Percentiles rank a stretch among this genome's conserved stretches.
Conservation (phyloP, 2,113 vertebrate species). For the Reinhardtius hippoglossoides region DNA sequence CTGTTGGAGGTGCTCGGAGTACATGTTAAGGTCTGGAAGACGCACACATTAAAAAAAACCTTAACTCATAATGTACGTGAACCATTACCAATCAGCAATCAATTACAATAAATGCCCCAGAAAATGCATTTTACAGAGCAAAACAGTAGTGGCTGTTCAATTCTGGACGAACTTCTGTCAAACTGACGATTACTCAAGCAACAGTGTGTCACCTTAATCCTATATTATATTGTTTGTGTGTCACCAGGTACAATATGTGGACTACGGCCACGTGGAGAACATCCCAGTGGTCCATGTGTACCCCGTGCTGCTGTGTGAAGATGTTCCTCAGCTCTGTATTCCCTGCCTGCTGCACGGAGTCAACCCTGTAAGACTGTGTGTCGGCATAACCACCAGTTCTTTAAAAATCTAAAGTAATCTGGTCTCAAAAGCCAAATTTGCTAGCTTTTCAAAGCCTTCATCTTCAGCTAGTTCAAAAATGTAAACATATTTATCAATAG, state of each 20-base stretch:
- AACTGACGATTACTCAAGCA: too few species aligned
- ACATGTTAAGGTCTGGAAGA: slow-evolving; percentile 83
- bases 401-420: neutral
- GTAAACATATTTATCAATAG: too few species aligned
- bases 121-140: too few species aligned
- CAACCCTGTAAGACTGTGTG: slow-evolving; percentile 80
- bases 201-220: too few species aligned
- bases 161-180: too few species aligned
- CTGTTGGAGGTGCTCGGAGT: slow-evolving; percentile 83
- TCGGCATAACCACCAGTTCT: neutral
- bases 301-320: slow-evolving; percentile 85
- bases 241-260: slow-evolving; percentile 87
- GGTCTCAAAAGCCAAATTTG: too few species aligned
- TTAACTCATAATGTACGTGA: neutral
- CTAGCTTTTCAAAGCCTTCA: too few species aligned
- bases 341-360: slow-evolving; percentile 88
- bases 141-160: too few species aligned
- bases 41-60: neutral
- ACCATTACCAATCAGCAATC: neutral
- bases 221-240: neutral
- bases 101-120: too few species aligned
- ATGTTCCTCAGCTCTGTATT: slow-evolving; percentile 88
- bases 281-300: slow-evolving; percentile 91
- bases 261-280: slow-evolving; percentile 88
- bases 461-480: too few species aligned